Conservation (phyloP, 2,888 invertebrate species). For the Pristionchus exspectatus region DNA sequence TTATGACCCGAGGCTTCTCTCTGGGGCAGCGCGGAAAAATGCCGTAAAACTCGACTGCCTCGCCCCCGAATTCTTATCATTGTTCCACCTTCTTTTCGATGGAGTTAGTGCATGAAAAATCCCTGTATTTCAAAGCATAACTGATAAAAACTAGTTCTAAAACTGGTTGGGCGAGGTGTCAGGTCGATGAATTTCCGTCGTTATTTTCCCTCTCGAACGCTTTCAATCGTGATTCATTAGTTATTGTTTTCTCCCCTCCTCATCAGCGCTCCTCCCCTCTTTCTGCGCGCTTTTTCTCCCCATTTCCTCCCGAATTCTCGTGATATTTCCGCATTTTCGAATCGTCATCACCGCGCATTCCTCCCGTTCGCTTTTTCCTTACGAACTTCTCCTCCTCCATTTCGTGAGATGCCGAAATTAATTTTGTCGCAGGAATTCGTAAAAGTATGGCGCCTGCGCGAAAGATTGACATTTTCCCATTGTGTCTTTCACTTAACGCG, state of each 20-base stretch:
- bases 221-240: conserved; percentile 39
- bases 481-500: neutral
- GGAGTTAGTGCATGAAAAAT: too few species aligned
- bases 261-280: conserved; percentile 6
- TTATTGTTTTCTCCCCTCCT: conserved; percentile 30
- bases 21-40: neutral
- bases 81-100: too few species aligned
- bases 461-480: neutral
- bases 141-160: neutral
- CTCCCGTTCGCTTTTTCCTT: neutral
- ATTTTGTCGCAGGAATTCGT: neutral
- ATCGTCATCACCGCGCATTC: neutral
- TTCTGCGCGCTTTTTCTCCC: conserved; percentile 12
- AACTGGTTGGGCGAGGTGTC: neutral
- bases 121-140: neutral
- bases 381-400: conserved; percentile 1
- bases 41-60: conserved; percentile 1
- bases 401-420: conserved; percentile 1
- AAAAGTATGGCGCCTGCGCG: neutral
- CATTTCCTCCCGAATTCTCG: neutral
- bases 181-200: neutral
- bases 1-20: neutral
- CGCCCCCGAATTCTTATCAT: neutral
- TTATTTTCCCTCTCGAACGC: conserved; percentile 24
- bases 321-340: neutral